Conservation (phyloP, 2,113 vertebrate species). For the Neopipo cinnamomea region DNA sequence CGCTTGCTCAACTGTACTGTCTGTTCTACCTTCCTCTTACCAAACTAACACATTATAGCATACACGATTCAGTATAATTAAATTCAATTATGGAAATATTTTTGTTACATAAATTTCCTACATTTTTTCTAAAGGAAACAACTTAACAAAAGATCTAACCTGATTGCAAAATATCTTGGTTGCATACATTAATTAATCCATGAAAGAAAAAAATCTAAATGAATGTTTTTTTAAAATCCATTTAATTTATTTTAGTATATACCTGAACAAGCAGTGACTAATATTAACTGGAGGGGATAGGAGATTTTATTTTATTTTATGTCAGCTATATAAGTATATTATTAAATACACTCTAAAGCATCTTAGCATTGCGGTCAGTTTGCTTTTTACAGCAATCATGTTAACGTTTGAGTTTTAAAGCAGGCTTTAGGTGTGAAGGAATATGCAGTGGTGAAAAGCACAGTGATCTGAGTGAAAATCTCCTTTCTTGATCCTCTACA, state of each 20-base stretch:
- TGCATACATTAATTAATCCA: not conserved
- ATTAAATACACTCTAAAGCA: not conserved
- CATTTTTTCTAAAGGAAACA: not conserved
- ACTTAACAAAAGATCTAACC: not conserved
- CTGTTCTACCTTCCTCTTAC: not conserved
- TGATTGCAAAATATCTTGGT: not conserved
- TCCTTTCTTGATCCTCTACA: not conserved
- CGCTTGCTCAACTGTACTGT: not conserved
- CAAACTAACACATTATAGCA: not conserved
- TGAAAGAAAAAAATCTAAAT: not conserved
- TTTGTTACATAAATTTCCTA: not conserved
- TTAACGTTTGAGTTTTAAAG: not conserved
- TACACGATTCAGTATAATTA: not conserved
- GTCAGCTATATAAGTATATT: not conserved
- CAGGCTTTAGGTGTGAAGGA: not conserved
- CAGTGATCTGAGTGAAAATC: not conserved
- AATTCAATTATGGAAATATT: not conserved
- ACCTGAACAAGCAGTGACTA: not conserved
- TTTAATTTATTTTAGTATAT: not conserved
- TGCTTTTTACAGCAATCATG: not conserved
- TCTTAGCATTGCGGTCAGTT: not conserved
- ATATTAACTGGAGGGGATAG: not conserved
- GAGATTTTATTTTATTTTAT: not conserved
- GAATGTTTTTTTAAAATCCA: rapidly evolving
- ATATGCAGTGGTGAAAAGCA: not conserved